Base-by-base conservation (phyloP, 64 coral and sea anemone species). In the Cladopsammia gracilis region DNA sequence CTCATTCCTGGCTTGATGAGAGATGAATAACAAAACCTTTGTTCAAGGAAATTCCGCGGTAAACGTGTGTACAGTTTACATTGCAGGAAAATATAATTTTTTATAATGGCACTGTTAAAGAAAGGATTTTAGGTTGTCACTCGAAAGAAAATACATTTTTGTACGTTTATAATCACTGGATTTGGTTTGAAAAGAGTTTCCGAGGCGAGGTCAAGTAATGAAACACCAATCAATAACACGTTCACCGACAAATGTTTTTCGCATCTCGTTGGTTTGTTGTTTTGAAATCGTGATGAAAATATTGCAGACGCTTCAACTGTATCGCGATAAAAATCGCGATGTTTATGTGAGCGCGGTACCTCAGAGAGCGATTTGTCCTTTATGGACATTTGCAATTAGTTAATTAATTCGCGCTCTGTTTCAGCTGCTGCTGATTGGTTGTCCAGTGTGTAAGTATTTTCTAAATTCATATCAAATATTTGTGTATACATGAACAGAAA, bases 391-490 rank as follows among this genome's bases (percentile, higher is more conserved):
- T 68, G 34, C 44, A 84, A 84, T 84, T 84, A 67, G 80, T 84
- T 67, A 84, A 84, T 84, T 67, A 67, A 77, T 84, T 66, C 80
- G 43, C 58, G 20, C 80, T 26, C 44, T 42, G 59, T 83, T 49
- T 83, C 43, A 48, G 79, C 34, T 64, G 59, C 56, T 44, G 42
- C 16, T 84, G 80, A 84, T 84, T 84, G 80, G 80, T 61, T 84
- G 46, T 23, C 60, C 10, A 51, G 3, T 84, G 60, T 84, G 45
- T 84, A 20, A 84, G 61, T 67, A 84, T 84, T 67, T 82, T 64
- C 59, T 79, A 58, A 34, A 79, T 82, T 82, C 59, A 82, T 47
- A 64, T 82, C 75, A 67, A 83, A 83, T 64, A 62, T 64, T 83
- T 83, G 58, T 47, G 59, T 64, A 77, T 77, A 48, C 46, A 84